These are phyloP conservation scores for Caenorhabditis sulstoni DNA, from an alignment of 2,888 invertebrate genomes.

Conservation along the genomic window DNA sequence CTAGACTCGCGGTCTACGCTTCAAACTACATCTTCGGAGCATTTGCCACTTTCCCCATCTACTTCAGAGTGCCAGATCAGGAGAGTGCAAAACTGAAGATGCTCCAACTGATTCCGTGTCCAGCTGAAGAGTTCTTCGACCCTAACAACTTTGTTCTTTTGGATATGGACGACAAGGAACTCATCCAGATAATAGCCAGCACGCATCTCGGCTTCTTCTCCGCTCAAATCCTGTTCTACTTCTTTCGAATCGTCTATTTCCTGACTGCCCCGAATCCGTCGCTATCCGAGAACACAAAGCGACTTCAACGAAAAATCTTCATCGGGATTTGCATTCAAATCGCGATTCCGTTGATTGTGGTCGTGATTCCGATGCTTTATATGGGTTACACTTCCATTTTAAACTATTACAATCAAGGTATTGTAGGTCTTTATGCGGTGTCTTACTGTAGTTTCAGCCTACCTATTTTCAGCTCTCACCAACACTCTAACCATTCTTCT, in stretches of 20 bases:
- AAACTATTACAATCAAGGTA: no score
- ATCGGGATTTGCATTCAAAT: no score
- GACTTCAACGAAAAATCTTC: no score
- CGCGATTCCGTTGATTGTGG: no score
- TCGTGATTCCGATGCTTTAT: no score
- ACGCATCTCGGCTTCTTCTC: neutral
- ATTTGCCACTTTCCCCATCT: neutral
- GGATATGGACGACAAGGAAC: constrained; percentile 3
- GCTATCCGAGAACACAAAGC: no score
- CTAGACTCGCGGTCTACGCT: neutral
- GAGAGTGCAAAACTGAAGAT: constrained; percentile 5
- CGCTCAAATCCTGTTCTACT: neutral
- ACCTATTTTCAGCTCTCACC: neutral
- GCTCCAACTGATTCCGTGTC: constrained; percentile 16
- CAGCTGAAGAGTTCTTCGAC: constrained; percentile 17
- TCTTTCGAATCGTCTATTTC: neutral
- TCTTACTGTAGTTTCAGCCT: no score
- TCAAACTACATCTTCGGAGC: neutral
- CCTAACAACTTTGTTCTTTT: constrained; percentile 3
- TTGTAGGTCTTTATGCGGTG: no score
- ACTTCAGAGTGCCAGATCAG: constrained; percentile 18
- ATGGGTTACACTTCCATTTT: no score
- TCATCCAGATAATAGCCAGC: neutral
- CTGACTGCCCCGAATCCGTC: no score
- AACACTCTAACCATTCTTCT: neutral